Conservation (phyloP, 1,140 invertebrate genomes). For the Planococcus citri region DNA sequence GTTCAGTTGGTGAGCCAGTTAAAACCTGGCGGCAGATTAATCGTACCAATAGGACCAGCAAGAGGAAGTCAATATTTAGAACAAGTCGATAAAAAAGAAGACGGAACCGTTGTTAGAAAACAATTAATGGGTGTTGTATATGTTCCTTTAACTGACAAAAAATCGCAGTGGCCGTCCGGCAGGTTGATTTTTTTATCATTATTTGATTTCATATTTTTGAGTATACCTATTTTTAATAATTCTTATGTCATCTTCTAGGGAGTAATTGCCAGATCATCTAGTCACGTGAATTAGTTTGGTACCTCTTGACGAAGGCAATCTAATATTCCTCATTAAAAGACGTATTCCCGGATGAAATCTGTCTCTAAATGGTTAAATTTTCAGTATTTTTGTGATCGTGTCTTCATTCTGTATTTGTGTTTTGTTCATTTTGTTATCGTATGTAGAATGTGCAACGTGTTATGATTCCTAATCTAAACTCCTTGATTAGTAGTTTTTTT, state of each 20-base stretch:
- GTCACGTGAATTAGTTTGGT: not conserved
- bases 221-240: not conserved
- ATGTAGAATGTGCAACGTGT: not conserved
- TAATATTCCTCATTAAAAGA: not conserved
- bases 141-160: constrained; percentile 87
- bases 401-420: not conserved
- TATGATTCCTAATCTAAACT: too few relatives aligned
- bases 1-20: constrained; percentile 55
- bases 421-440: too few relatives aligned
- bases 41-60: constrained; percentile 80
- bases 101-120: constrained; percentile 65
- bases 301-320: too few relatives aligned
- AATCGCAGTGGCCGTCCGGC: constrained; percentile 41
- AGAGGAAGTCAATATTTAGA: constrained; percentile 69
- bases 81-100: constrained; percentile 72
- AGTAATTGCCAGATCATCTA: not conserved
- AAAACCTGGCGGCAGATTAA: constrained; percentile 70
- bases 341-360: not conserved
- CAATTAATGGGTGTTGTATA: constrained; percentile 91
- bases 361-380: not conserved
- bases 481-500: too few relatives aligned
- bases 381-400: not conserved
- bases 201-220: not conserved
- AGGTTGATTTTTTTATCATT: constrained; percentile 23
- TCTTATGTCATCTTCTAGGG: not conserved